Evolutionary conservation across 2,888 invertebrate genomes (phyloP).

Genomic region (Troides helena): DNA sequence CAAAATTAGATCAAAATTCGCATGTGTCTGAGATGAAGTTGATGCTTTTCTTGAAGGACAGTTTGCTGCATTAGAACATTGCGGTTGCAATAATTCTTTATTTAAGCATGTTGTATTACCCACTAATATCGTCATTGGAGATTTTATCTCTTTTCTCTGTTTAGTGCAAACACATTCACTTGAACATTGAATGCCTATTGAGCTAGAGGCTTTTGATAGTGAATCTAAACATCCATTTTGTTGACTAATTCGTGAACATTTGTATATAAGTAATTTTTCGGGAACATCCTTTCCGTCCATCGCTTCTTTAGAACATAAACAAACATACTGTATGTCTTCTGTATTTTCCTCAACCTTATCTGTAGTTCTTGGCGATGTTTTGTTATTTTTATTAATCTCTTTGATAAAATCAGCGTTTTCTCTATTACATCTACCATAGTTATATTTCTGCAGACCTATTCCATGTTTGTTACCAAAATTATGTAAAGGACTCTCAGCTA

Average conservation of each 20-base stretch:
- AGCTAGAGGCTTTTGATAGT: conserved; percentile 33
- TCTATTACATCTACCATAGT: conserved; percentile 1
- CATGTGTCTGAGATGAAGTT: conserved; percentile 62
- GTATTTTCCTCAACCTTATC: conserved; percentile 28
- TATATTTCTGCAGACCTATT: conserved; percentile 29
- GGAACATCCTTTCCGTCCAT: conserved; percentile 41
- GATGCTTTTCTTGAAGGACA: conserved; percentile 38
- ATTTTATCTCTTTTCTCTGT: conserved; percentile 29
- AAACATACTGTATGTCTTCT: conserved; percentile 56
- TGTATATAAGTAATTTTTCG: conserved; percentile 58
- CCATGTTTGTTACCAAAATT: conserved; percentile 48
- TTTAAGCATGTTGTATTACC: conserved; percentile 32
- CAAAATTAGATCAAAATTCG: conserved; percentile 46
- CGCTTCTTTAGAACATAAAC: conserved; percentile 53
- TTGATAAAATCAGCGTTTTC: conserved; percentile 8
- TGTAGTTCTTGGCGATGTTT: conserved; percentile 33
- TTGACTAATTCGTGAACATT: conserved; percentile 53
- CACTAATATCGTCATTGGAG: conserved; percentile 26
- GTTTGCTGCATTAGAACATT: conserved; percentile 28
- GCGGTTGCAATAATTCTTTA: conserved; percentile 31
- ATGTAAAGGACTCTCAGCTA: conserved; percentile 62
- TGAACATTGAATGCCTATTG: conserved; percentile 37
- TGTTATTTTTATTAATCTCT: conserved; percentile 35
- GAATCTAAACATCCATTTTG: conserved; percentile 44
- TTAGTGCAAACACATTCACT: conserved; percentile 26